Evolutionary conservation across 1,140 invertebrate species (phyloP).

Genomic region (Atopsyche davidsoni): DNA sequence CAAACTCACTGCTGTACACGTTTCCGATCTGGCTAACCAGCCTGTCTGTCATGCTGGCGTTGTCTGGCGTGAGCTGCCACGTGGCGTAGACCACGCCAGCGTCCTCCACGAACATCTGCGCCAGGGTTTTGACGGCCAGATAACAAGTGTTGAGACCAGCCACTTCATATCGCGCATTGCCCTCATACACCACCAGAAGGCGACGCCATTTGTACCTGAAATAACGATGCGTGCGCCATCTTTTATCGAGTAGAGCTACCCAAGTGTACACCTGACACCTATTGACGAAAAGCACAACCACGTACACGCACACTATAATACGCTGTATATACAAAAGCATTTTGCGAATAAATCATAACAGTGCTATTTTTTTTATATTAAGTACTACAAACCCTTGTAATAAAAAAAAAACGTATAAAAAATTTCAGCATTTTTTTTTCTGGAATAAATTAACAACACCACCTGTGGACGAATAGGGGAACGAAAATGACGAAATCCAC

Average conservation of each 20-base stretch:
- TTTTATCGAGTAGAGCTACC: not conserved
- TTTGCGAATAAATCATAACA: no score
- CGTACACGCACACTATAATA: no score
- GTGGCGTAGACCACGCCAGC: conserved; percentile 11
- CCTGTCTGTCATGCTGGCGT: conserved; percentile 10
- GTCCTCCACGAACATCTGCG: conserved; percentile 29
- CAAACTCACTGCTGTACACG: conserved; percentile 23
- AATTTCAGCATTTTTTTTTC: no score
- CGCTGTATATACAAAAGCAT: no score
- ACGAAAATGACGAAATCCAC: no score
- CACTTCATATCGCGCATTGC: conserved; percentile 39
- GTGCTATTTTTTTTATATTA: no score
- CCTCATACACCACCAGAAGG: conserved; percentile 46
- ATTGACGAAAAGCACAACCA: no score
- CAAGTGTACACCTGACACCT: no score
- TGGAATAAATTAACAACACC: no score
- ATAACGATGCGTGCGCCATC: conserved; percentile 4
- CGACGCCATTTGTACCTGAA: conserved; percentile 48
- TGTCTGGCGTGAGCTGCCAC: conserved; percentile 19
- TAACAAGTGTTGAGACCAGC: conserved; percentile 44
- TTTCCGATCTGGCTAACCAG: conserved; percentile 23
- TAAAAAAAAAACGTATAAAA: no score
- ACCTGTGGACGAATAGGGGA: not conserved
- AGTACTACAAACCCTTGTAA: no score
- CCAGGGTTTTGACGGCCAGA: conserved; percentile 40